Percentiles rank a stretch among this genome's conserved stretches.
These are phyloP conservation scores for Chiloscyllium punctatum DNA, from an alignment of 2,797 vertebrate species.

Conservation along the genomic window DNA sequence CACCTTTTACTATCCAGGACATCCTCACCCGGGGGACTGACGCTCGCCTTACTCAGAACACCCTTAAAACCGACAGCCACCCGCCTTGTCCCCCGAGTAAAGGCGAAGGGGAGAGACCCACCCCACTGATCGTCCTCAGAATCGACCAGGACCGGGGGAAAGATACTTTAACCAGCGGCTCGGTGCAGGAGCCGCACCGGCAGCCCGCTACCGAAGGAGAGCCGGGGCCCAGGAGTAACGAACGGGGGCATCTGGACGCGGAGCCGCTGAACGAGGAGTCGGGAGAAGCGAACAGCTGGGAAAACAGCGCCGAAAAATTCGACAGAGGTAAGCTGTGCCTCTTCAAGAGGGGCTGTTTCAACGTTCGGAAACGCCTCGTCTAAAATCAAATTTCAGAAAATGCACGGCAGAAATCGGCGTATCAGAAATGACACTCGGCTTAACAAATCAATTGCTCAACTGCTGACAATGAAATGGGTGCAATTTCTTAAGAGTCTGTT, in stretches of 20 bases:
- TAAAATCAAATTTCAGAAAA: background rate
- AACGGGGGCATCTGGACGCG: background rate
- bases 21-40: conserved; percentile 57
- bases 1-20: conserved; percentile 64
- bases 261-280: background rate
- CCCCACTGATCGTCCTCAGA: background rate
- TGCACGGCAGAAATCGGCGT: background rate
- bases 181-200: no score
- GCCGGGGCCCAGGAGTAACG: background rate
- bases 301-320: background rate
- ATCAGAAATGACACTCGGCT: background rate
- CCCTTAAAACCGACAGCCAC: background rate
- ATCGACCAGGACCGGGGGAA: background rate
- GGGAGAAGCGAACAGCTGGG: background rate
- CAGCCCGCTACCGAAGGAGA: background rate
- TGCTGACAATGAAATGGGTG: background rate
- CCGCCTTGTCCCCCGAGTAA: conserved; percentile 39
- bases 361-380: background rate
- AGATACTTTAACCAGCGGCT: background rate
- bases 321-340: background rate
- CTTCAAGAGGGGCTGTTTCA: background rate
- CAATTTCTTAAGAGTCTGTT: background rate
- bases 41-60: conserved; percentile 35
- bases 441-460: background rate
- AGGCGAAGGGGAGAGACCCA: background rate